Evolutionary conservation across 2,888 invertebrate species (phyloP).

Genomic region (Brassicogethes aeneus): DNA sequence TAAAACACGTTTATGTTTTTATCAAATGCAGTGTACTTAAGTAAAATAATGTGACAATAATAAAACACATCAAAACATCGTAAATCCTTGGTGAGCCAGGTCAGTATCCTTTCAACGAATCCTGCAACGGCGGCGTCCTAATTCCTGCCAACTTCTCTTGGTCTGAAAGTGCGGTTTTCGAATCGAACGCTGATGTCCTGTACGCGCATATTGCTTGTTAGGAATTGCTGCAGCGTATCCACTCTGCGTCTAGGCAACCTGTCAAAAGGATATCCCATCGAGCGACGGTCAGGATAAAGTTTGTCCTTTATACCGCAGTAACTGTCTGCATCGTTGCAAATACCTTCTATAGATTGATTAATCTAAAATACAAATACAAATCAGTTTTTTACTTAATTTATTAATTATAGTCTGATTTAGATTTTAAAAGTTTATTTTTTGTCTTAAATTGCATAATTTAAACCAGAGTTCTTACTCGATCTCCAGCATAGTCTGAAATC

Average conservation of each 20-base stretch:
- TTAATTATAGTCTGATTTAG: too few relatives aligned
- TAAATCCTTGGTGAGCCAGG: too few relatives aligned
- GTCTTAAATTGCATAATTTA: too few relatives aligned
- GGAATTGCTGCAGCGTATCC: slow-evolving; percentile 54
- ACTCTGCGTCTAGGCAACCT: slow-evolving; percentile 50
- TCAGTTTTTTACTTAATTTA: background rate
- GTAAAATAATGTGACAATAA: too few relatives aligned
- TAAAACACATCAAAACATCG: too few relatives aligned
- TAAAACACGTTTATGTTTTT: too few relatives aligned
- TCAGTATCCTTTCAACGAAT: too few relatives aligned
- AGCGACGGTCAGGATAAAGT: slow-evolving; percentile 68
- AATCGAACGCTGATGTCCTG: slow-evolving; percentile 54
- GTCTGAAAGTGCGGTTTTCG: slow-evolving; percentile 42
- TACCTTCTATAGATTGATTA: slow-evolving; percentile 45
- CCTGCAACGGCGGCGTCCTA: too few relatives aligned
- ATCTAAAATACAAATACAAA: slow-evolving; percentile 34
- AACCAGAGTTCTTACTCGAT: slow-evolving; percentile 54
- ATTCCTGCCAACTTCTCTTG: slow-evolving; percentile 6
- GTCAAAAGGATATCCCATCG: slow-evolving; percentile 83
- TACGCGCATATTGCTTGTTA: slow-evolving; percentile 63
- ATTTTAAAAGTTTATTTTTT: too few relatives aligned
- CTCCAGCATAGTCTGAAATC: slow-evolving; percentile 64
- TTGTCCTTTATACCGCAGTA: slow-evolving; percentile 72
- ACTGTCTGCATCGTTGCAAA: slow-evolving; percentile 65
- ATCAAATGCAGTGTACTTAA: too few relatives aligned